A percentile compares a stretch with the other conserved stretches of the same genome.
These are phyloP conservation scores for Coptotermes formosanus DNA, from an alignment of 1,140 invertebrate genomes.

Conservation along the genomic window DNA sequence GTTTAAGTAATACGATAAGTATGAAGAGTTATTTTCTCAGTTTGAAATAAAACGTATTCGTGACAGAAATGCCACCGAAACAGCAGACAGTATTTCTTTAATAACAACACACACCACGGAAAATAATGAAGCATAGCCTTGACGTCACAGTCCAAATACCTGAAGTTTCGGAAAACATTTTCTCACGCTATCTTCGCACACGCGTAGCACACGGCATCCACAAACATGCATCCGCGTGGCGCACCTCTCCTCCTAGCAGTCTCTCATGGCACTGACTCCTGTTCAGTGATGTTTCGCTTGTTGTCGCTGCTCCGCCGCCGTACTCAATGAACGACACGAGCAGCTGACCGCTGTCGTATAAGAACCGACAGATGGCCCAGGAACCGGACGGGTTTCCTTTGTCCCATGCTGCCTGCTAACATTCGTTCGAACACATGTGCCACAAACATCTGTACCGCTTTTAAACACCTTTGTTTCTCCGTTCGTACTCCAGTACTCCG, in stretches of 20 bases:
- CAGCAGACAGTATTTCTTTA: background rate
- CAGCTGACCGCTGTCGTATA: background rate
- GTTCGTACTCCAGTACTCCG: too few species aligned
- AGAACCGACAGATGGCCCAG: background rate
- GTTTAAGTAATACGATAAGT: too few species aligned
- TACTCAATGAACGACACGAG: slow-evolving; percentile 8
- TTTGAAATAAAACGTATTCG: too few species aligned
- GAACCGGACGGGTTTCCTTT: background rate
- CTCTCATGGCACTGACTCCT: background rate
- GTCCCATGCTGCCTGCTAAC: background rate
- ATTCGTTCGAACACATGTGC: slow-evolving; percentile 10
- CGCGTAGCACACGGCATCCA: background rate
- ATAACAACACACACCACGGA: background rate
- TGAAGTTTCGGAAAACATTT: background rate
- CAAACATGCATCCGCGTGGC: background rate
- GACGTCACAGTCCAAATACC: background rate
- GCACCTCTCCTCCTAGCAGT: background rate
- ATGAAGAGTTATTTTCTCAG: too few species aligned
- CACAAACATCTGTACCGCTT: background rate
- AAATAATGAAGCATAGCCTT: background rate
- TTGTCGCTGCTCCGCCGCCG: too few species aligned
- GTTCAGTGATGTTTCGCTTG: background rate
- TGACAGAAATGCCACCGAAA: background rate
- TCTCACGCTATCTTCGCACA: background rate
- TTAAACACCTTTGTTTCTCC: background rate